phyloP scores from a whole-genome alignment of 2,113 vertebrate species.

The Scomber colias region DNA sequence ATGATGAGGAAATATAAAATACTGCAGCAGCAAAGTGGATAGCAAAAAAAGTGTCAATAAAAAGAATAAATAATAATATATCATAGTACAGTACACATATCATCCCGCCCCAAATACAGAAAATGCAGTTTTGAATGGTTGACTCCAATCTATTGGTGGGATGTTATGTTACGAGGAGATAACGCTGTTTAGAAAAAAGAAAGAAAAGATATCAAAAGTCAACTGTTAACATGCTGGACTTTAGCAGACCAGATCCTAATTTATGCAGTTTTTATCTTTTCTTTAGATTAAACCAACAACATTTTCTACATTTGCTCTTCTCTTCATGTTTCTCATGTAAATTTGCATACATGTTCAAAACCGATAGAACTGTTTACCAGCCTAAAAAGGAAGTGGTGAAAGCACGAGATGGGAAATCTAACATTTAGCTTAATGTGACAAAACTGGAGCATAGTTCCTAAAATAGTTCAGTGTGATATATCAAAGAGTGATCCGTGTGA shows the following conservation, averaged over 20 bases:
- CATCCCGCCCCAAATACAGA: too few species aligned
- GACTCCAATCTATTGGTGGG: neutral
- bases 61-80: too few species aligned
- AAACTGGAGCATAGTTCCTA: neutral
- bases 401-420: constrained; percentile 7
- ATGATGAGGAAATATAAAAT: too few species aligned
- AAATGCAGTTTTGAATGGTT: neutral
- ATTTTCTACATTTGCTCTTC: neutral
- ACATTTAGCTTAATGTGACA: neutral
- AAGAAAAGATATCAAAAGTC: neutral
- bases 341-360: constrained; percentile 8
- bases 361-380: neutral
- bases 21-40: too few species aligned
- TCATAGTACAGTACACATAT: too few species aligned
- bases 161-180: neutral
- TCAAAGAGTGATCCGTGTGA: neutral
- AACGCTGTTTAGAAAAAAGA: neutral
- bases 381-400: constrained; percentile 45
- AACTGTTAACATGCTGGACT: neutral
- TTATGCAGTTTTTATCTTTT: neutral
- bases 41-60: too few species aligned
- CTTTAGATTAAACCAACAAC: neutral
- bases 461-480: neutral
- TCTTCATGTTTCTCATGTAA: neutral
- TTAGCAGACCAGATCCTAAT: neutral